Percentiles rank a stretch among this genome's conserved stretches.
phyloP scores from a whole-genome alignment of 1,140 invertebrate genomes.

The Listronotus oregonensis region DNA sequence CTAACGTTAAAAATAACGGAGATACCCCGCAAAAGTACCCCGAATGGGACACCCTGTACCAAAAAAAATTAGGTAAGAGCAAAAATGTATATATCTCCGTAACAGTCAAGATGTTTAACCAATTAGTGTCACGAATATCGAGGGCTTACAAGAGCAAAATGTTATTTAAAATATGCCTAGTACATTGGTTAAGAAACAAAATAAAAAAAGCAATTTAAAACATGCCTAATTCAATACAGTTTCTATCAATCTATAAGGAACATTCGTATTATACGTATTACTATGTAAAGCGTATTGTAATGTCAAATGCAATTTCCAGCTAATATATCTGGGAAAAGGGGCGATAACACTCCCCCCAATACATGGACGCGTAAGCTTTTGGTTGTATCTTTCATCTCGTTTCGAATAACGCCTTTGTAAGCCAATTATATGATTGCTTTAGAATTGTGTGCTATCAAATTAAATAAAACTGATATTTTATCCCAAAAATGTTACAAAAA shows the following conservation, averaged over 20 bases:
- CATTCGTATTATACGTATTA: constrained; percentile 3
- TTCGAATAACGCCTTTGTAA: constrained; percentile 25
- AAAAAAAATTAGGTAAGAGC: too few species aligned
- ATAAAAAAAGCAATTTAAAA: not conserved
- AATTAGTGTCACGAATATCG: too few species aligned
- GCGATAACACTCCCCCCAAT: constrained; percentile 23
- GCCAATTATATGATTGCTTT: constrained; percentile 33
- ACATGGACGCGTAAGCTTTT: constrained; percentile 19
- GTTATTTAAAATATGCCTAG: too few species aligned
- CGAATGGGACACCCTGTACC: too few species aligned
- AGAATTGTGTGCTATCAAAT: constrained; percentile 4
- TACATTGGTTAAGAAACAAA: not conserved
- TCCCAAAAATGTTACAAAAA: too few species aligned
- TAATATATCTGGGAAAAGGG: constrained; percentile 29
- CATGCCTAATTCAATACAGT: constrained; percentile 1
- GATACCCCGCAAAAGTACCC: too few species aligned
- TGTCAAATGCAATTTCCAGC: constrained; percentile 33
- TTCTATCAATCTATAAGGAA: constrained; percentile 7
- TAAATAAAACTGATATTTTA: too few species aligned
- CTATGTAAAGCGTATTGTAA: constrained; percentile 29
- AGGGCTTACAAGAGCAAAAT: too few species aligned
- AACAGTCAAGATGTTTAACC: too few species aligned
- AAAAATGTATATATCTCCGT: too few species aligned
- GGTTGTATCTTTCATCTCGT: constrained; percentile 31
- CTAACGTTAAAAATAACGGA: too few species aligned